Evolutionary conservation across 2,113 vertebrate species (phyloP).

Genomic region (Ageneiosus marmoratus): DNA sequence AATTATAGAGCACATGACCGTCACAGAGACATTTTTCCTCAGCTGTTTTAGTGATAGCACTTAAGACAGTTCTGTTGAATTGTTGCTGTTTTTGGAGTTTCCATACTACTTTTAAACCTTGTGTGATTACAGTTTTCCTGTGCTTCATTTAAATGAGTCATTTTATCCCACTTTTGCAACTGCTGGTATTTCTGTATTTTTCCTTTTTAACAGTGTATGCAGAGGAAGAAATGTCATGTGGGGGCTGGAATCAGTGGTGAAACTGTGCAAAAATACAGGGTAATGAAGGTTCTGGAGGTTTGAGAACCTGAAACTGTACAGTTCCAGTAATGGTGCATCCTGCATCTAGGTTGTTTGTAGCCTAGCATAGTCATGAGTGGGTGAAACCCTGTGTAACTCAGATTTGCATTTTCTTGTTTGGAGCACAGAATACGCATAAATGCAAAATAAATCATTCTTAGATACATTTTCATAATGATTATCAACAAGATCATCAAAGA

Average conservation of each 20-base stretch:
- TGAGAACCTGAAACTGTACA: neutral
- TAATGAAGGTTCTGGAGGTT: slow-evolving; percentile 3
- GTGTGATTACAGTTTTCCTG: slow-evolving; percentile 11
- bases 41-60: neutral
- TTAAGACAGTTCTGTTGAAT: neutral
- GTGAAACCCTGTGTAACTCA: neutral
- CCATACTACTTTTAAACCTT: neutral
- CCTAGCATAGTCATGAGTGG: neutral
- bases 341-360: neutral
- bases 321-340: neutral
- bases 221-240: slow-evolving; percentile 23
- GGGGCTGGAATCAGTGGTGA: slow-evolving; percentile 1
- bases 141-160: slow-evolving; percentile 28
- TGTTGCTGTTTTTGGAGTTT: slow-evolving; percentile 13
- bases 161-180: slow-evolving; percentile 20
- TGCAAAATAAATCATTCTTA: neutral
- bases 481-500: neutral
- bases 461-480: neutral
- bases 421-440: neutral
- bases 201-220: slow-evolving; percentile 16
- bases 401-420: neutral
- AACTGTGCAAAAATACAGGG: neutral
- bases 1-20: neutral
- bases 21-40: neutral
- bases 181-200: slow-evolving; percentile 18